Evolutionary conservation across 2,113 vertebrate genomes (phyloP).

Genomic region (Epinephelus lanceolatus): DNA sequence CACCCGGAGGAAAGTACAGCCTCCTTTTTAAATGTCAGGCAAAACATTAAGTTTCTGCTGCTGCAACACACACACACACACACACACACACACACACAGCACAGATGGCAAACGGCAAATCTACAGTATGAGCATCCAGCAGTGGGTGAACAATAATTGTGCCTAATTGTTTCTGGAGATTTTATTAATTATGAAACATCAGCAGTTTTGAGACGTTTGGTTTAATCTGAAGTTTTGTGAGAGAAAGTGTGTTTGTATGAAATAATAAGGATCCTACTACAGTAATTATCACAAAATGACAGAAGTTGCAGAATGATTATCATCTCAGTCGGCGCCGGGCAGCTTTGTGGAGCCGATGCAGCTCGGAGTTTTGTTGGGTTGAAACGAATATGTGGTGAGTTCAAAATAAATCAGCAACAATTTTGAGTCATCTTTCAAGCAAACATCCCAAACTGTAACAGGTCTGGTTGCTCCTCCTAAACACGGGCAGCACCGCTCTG

Average conservation of each 20-base stretch:
- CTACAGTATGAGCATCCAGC: neutral
- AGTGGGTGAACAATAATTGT: conserved; percentile 11
- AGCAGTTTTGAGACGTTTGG: neutral
- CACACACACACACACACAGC: neutral
- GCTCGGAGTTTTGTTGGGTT: neutral
- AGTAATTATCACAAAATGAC: neutral
- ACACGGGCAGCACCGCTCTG: no score
- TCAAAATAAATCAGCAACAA: neutral
- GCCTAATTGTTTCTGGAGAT: neutral
- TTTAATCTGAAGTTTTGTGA: neutral
- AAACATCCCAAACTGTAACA: neutral
- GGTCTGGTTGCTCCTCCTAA: neutral
- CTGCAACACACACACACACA: conserved; percentile 18
- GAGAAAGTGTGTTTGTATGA: neutral
- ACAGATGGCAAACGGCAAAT: neutral
- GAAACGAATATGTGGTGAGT: neutral
- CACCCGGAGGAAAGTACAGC: conserved; percentile 23
- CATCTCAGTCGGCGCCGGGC: neutral
- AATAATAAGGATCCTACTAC: neutral
- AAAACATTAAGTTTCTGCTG: conserved; percentile 34
- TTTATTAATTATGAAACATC: neutral
- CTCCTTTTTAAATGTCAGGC: conserved; percentile 40
- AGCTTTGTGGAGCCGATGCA: neutral
- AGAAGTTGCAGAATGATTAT: neutral
- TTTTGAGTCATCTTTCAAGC: neutral